phyloP scores from a whole-genome alignment of 2,113 vertebrate genomes.

The Paratilapia polleni region DNA sequence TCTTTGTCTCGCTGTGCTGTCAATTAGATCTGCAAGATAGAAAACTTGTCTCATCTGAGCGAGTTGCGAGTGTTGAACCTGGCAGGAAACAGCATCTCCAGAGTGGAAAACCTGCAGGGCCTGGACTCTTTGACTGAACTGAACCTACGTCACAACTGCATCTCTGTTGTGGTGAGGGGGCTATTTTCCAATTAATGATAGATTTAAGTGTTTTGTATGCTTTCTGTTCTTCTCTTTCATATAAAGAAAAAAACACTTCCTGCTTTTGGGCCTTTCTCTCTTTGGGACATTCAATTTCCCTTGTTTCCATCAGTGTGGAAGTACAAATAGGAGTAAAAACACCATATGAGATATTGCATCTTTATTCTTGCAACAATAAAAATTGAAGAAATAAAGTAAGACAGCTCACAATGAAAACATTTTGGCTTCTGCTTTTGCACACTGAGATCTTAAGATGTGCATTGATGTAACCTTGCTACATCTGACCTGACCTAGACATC shows the following conservation, averaged over 20 bases:
- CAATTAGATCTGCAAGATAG: constrained; percentile 88
- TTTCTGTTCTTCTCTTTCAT: not conserved
- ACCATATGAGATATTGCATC: too few relatives aligned
- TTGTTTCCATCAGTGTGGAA: not conserved
- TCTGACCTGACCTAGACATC: not conserved
- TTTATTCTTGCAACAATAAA: too few relatives aligned
- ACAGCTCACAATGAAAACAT: not conserved
- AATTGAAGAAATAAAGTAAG: too few relatives aligned
- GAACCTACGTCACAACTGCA: constrained; percentile 89
- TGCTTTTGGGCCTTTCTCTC: not conserved
- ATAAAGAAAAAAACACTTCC: not conserved
- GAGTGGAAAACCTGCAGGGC: constrained; percentile 88
- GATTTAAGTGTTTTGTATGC: not conserved
- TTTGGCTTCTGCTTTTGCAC: not conserved
- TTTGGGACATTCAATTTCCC: not conserved
- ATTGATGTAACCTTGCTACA: not conserved
- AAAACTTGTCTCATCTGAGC: constrained; percentile 87
- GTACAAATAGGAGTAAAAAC: not conserved
- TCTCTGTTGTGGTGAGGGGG: constrained; percentile 88
- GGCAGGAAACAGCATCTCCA: constrained; percentile 88
- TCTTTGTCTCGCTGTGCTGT: constrained; percentile 12
- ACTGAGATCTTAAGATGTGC: not conserved
- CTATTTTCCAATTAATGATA: not conserved
- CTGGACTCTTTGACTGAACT: constrained; percentile 90
- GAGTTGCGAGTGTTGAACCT: constrained; percentile 91